phyloP scores from a whole-genome alignment of 2,888 invertebrate genomes.

The Cerastis rubricosa region DNA sequence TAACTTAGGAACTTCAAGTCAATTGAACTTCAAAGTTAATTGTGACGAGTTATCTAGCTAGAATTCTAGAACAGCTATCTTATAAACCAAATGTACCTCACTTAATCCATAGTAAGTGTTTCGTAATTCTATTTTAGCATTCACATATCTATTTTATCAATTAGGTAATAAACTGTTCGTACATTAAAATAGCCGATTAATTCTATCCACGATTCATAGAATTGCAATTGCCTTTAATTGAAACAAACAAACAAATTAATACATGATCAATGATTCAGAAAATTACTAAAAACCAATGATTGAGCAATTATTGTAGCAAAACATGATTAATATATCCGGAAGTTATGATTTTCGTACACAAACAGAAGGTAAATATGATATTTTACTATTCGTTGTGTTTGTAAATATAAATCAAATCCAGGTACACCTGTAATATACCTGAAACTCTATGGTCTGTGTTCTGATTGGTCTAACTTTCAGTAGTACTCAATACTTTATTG shows the following conservation, averaged over 20 bases:
- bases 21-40: slow-evolving; percentile 15
- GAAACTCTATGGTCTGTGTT: background rate
- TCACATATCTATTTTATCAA: background rate
- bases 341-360: slow-evolving; percentile 8
- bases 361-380: slow-evolving; percentile 4
- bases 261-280: slow-evolving; percentile 30
- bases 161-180: background rate
- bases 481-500: too few species aligned
- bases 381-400: background rate
- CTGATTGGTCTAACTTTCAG: background rate
- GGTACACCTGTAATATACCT: background rate
- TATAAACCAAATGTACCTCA: background rate
- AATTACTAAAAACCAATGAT: slow-evolving; percentile 35
- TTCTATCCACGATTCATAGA: background rate
- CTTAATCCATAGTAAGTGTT: background rate
- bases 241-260: slow-evolving; percentile 40
- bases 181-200: slow-evolving; percentile 1
- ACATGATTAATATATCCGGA: slow-evolving; percentile 27
- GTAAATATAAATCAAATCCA: background rate
- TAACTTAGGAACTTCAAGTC: background rate
- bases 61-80: background rate
- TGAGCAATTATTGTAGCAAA: slow-evolving; percentile 49
- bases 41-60: background rate
- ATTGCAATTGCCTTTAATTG: slow-evolving; percentile 6
- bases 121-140: background rate